phyloP scores from a whole-genome alignment of 2,797 vertebrate species.

The Anguilla anguilla region DNA sequence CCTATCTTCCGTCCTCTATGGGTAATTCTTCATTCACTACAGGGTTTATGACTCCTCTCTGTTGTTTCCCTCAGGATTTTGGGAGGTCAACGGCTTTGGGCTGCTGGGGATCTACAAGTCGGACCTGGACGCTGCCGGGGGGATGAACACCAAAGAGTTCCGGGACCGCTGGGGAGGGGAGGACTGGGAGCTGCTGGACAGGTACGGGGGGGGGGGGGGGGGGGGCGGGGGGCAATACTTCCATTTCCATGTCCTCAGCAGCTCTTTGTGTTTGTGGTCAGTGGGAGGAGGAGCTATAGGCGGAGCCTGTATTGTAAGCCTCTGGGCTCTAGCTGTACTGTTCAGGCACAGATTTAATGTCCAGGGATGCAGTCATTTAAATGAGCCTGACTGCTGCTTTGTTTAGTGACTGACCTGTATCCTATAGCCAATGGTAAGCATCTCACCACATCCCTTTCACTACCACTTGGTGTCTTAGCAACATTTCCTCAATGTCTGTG shows the following conservation, averaged over 20 bases:
- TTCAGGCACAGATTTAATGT: not conserved
- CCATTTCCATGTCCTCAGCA: not conserved
- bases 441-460: not conserved
- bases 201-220: constrained; percentile 83
- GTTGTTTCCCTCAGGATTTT: constrained; percentile 78
- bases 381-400: too few species aligned
- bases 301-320: not conserved
- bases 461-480: not conserved
- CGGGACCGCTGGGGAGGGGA: constrained; percentile 93
- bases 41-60: not conserved
- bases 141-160: constrained; percentile 95
- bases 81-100: constrained; percentile 96
- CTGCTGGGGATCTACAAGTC: constrained; percentile 95
- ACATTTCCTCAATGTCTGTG: not conserved
- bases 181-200: constrained; percentile 87
- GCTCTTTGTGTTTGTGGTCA: not conserved
- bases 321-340: not conserved
- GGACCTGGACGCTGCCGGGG: constrained; percentile 85
- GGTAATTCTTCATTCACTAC: not conserved
- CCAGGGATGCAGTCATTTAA: too few species aligned
- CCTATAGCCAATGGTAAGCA: too few species aligned
- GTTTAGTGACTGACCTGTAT: too few species aligned
- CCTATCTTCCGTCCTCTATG: not conserved
- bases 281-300: not conserved
- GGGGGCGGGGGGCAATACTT: not conserved